Evolutionary conservation across 2,797 vertebrate species (phyloP), one percentile per base, ranked within the genome.

Genomic region (Pseudotriccus pelzelni): DNA sequence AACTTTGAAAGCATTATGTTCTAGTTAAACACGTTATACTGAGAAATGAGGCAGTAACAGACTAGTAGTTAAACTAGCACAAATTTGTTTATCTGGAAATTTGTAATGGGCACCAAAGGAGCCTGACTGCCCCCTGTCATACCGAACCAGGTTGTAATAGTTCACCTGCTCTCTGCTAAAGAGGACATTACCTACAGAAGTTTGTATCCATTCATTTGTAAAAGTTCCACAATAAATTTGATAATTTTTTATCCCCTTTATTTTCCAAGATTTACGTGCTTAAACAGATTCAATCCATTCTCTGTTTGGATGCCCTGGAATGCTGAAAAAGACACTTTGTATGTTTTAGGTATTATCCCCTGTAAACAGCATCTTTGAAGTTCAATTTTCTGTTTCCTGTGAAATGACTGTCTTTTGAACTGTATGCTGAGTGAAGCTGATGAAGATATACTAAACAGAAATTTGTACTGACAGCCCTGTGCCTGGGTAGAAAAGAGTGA

Each of bases 1-100:
- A 97, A 98, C 94, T 97, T 97, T 96, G 90, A 98, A 98, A 98
- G 98, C 97, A 98, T 98, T 98, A 98, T 98, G 96, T 98, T 97
- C 97, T 98, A 98, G 88, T 97, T 97, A 97, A 97, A 97, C 96
- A 97, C 92, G 94, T 96, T 97, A 97, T 97, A 89, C 72, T 95
- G 92, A 96, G 95, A 96, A 97, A 97, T 84, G 97, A 98, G 97
- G 97, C 97, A 96, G 96, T 96, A 95, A 97, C 63, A 96, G 93
- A 96, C 92, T 97, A 97, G 96, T 93, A 97, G 77, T 97, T 95
- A 97, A 97, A 97, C 95, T 94, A 95, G 96, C 85, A 97, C 93
- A 96, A 95, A 77, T 89, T 92, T 94, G 63, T 92, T 94, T 90
- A 76, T 62, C 88, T 91, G 68, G 82, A 96, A 97, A 93, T 62